Base-by-base conservation (phyloP, 2,113 vertebrate species). In the Guaruba guarouba region DNA sequence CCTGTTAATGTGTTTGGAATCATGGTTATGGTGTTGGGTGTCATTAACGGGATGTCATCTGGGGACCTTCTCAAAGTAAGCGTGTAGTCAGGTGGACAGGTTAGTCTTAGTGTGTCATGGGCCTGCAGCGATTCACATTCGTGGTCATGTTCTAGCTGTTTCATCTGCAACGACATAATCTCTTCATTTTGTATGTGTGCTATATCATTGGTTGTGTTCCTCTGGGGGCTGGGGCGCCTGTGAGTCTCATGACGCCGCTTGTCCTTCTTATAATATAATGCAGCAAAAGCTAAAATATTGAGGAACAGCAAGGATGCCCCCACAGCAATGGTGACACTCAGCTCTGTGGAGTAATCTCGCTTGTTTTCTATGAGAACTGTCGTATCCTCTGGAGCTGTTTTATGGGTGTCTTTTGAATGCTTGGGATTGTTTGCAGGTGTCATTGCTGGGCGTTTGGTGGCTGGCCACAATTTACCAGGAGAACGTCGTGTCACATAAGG, bases 181-280 rank as follows among this genome's bases (percentile, higher is more conserved):
- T 99, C 99, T 91, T 99, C 99, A 2, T 98, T 99, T 64, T 99
- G 99, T 89, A 99, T 98, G 97, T 99, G 99, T 1, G 98, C 98
- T 3, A 99, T 97, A 85, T 99, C 99, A 0, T 99, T 99, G 77
- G 98, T 93, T 29, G 98, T 96, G 95, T 98, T 99, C 35, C 98
- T 96, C 94, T 98, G 99, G 0, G 99, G 99, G 14, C 99, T 99
- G 37, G 98, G 98, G 2, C 99, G 98, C 8, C 99, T 97, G 97
- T 99, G 99, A 0, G 99, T 99, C 86, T 99, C 99, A 0, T 99
- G 99, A 5, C 99, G 98, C 3, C 99, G 79, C 85, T 99, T 99
- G 97, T 99, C 99, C 88, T 99, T 99, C 96, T 99, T 99, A 97
- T 99, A 99, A 96, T 99, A 99, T 1, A 99, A 96, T 0, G 99